Base-by-base conservation (phyloP, 2,113 vertebrate genomes). In the Rattus rattus region DNA sequence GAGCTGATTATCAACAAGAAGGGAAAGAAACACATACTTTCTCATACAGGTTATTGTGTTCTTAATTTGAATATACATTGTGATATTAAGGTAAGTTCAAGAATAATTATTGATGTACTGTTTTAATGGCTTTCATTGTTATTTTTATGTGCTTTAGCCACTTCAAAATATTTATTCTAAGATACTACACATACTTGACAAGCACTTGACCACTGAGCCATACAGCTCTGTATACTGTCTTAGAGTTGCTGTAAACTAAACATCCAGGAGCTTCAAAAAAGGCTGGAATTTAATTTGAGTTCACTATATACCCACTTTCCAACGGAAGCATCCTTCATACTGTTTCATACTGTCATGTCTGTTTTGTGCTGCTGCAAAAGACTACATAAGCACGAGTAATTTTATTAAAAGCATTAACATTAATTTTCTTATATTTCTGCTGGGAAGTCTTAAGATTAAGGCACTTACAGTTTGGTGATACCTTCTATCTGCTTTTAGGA, bases 41-140 rank as follows among this genome's bases (percentile, higher is more conserved):
- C n/a, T 20, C 24, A 43, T 77, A 79, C 1, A 87, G 28, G 85
- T 92, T 80, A 88, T 94, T 93, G 20, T 91, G 5, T n/a, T 96
- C 1, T 85, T 85, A 43, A 92, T 96, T 92, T 85, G 81, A 97
- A 72, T 93, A 63, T 67, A 67, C 65, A 59, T 14, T 75, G 1
- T 93, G 54, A 59, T 36, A 52, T 43, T 95, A 39, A 98, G 76
- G 30, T 93, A 92, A 95, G 36, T 94, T 90, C 67, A 77, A 94
- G 80, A 91, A 52, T 89, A 59, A 43, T 76, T 73, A 65, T 87
- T 69, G 19, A 36, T 69, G 33, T 2, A 86, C 61, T 69, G 19
- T 91, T 96, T 86, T 80, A 95, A 67, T 10, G 19, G 8, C 7
- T 63, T 63, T 47, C 2, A 19, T 80, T 80, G 43, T 79, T 80